Evolutionary conservation across 2,888 invertebrate species (phyloP).

Genomic region (Arrhopalites spinosus): DNA sequence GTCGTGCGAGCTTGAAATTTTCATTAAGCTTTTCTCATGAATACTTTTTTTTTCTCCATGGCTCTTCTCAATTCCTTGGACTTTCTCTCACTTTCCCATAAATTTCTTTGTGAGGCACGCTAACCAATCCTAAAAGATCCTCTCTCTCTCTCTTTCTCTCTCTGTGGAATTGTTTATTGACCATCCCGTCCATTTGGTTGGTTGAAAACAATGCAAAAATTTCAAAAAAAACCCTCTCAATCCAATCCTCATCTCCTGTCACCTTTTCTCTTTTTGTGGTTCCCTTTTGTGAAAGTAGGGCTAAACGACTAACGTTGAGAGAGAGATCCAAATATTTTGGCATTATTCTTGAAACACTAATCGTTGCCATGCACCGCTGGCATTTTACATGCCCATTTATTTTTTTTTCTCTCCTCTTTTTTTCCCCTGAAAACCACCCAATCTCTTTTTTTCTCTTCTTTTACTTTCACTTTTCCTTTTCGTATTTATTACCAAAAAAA

Average conservation of each 20-base stretch:
- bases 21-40: conserved; percentile 48
- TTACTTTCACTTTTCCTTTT: not conserved
- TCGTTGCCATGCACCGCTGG: not conserved
- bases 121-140: not conserved
- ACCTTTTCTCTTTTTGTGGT: not conserved
- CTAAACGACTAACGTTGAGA: too few species aligned
- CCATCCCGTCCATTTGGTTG: not conserved
- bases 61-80: conserved; percentile 5
- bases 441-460: not conserved
- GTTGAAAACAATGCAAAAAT: not conserved
- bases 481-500: conserved; percentile 18
- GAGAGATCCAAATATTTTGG: not conserved
- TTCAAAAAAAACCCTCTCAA: not conserved
- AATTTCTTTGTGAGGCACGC: not conserved
- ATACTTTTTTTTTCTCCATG: conserved; percentile 37
- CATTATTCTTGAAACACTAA: not conserved
- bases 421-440: not conserved
- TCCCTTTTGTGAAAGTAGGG: too few species aligned
- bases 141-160: not conserved
- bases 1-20: conserved; percentile 51
- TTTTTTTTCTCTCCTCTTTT: conserved; percentile 11
- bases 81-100: conserved; percentile 1
- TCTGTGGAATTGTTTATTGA: conserved; percentile 6
- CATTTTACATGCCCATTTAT: not conserved
- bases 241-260: conserved; percentile 2